These are phyloP conservation scores for Daktulosphaira vitifoliae DNA, from an alignment of 1,140 invertebrate species.

Conservation along the genomic window DNA sequence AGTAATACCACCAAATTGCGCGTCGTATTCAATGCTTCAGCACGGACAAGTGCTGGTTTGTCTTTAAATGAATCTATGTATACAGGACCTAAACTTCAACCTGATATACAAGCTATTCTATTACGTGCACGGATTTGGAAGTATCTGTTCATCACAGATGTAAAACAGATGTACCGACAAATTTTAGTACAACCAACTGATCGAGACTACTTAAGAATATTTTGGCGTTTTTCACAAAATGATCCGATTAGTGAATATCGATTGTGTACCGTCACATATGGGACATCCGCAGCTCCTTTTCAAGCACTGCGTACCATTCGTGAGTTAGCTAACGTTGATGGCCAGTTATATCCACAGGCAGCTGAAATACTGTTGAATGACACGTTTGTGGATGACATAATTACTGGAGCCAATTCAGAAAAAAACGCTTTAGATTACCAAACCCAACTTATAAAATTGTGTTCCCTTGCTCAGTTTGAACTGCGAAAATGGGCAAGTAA, in stretches of 20 bases:
- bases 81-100: constrained; percentile 42
- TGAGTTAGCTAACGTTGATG: constrained; percentile 41
- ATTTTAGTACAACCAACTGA: constrained; percentile 35
- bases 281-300: constrained; percentile 40
- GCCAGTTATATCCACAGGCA: constrained; percentile 35
- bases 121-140: constrained; percentile 40
- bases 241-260: constrained; percentile 38
- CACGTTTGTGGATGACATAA: constrained; percentile 37
- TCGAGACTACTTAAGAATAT: constrained; percentile 41
- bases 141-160: constrained; percentile 40
- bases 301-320: constrained; percentile 41
- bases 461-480: constrained; percentile 36
- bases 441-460: constrained; percentile 35
- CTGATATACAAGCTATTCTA: constrained; percentile 43
- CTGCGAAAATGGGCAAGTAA: constrained; percentile 40
- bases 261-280: constrained; percentile 41
- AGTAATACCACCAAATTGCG: background rate
- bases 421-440: constrained; percentile 36
- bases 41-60: constrained; percentile 35
- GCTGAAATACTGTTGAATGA: constrained; percentile 34
- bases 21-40: constrained; percentile 37
- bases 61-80: constrained; percentile 42
- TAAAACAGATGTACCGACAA: constrained; percentile 38
- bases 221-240: constrained; percentile 40
- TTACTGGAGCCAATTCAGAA: constrained; percentile 35